Evolutionary conservation across 2,113 vertebrate species (phyloP), one percentile per base, ranked within the genome.

Genomic region (Xyliphius kryptos): DNA sequence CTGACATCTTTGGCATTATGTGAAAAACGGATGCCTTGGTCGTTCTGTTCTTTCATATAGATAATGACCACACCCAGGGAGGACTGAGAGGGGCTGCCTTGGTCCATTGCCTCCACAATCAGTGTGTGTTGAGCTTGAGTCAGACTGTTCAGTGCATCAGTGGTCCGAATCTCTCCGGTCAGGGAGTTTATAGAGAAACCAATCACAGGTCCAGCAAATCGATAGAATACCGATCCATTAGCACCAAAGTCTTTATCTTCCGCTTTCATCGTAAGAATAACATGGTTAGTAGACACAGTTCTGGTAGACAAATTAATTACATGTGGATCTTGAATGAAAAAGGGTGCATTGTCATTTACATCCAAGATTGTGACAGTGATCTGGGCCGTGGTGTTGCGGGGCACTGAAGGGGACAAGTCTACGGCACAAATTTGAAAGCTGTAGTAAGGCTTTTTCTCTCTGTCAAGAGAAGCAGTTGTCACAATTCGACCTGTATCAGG

Each of bases 161-260:
- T 85, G 64, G 91, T 83, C 56, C 91, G 91, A 59, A 98, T 91
- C 70, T 91, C 91, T 1, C 96, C 96, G 0, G 96, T 97, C 70
- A 95, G 87, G 36, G 94, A 94, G 79, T 99, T 92, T 78, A 99
- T 88, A n/a, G 89, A 85, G 0, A 97, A 95, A 54, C 90, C 89
- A 0, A 81, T 77, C n/a, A 81, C 86, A 0, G 88, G 86, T 17
- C 67, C 73, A n/a, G 94, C 88, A 0, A 99, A 89, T 15, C 96
- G 90, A 63, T 99, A 99, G 32, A 97, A 87, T 67, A 99, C 89
- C 7, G 96, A 98, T 38, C 95, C 96, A 0, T 97, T 99, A 79
- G 95, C 94, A 1, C 96, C 95, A 0, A 91, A 91, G 1, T 99
- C 96, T 53, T 90, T 91, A 83, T 99, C 96, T 77, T 98, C 95